A percentile compares a stretch with the other conserved stretches of the same genome.
Evolutionary conservation across 2,113 vertebrate species (phyloP).

Genomic region (Plectropomus leopardus): DNA sequence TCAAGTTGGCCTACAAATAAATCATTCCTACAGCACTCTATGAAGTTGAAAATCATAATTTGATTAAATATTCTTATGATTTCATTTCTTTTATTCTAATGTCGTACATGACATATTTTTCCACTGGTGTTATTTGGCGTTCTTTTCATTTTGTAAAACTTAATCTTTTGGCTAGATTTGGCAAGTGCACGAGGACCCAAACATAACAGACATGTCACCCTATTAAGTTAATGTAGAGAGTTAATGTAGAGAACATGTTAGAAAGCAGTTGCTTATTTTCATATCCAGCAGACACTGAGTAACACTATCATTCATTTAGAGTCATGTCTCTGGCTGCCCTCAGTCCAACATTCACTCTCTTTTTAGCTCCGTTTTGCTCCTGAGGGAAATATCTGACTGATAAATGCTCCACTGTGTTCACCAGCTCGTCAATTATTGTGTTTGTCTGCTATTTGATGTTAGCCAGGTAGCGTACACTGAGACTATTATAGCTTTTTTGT

Average conservation of each 20-base stretch:
- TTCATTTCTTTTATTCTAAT: background rate
- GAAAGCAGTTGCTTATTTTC: background rate
- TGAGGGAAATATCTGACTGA: slow-evolving; percentile 19
- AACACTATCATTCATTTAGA: slow-evolving; percentile 16
- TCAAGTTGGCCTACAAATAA: no score
- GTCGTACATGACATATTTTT: background rate
- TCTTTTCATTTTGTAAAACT: background rate
- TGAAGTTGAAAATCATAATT: no score
- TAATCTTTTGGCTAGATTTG: background rate
- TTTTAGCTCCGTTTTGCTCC: slow-evolving; percentile 15
- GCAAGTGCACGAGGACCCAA: background rate
- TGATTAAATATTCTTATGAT: background rate
- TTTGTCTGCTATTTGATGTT: background rate
- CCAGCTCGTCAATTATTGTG: background rate
- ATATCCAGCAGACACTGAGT: background rate
- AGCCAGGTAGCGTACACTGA: background rate
- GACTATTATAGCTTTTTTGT: background rate
- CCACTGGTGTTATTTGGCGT: background rate
- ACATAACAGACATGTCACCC: background rate
- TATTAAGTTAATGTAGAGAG: background rate
- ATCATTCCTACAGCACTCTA: no score
- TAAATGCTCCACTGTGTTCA: slow-evolving; percentile 16
- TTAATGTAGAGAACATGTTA: background rate
- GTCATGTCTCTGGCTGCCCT: background rate
- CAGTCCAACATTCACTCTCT: background rate